These are phyloP conservation scores for Aelia acuminata DNA, from an alignment of 2,888 invertebrate species.

Conservation along the genomic window DNA sequence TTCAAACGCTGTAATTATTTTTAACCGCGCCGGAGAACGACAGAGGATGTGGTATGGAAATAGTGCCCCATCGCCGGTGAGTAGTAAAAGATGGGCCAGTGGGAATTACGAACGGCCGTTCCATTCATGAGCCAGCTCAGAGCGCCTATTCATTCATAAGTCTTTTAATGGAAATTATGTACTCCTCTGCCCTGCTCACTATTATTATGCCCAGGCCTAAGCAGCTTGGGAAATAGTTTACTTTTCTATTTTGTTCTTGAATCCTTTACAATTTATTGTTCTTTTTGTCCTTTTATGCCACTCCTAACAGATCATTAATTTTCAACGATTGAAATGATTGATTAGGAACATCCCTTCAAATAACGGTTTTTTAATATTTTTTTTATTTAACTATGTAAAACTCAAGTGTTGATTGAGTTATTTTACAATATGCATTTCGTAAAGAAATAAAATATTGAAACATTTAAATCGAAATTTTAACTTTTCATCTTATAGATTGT, in stretches of 20 bases:
- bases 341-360: too few relatives aligned
- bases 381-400: too few relatives aligned
- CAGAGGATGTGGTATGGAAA: slow-evolving; percentile 4
- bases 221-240: background rate
- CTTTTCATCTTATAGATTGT: too few relatives aligned
- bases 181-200: background rate
- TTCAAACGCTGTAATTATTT: background rate
- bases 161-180: slow-evolving; percentile 40
- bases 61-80: background rate
- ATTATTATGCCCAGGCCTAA: background rate
- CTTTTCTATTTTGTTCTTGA: background rate
- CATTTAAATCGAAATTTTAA: too few relatives aligned
- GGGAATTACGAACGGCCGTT: background rate
- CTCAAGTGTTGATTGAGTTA: too few relatives aligned
- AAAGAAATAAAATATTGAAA: too few relatives aligned
- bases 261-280: too few relatives aligned
- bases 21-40: background rate
- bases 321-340: too few relatives aligned
- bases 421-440: too few relatives aligned
- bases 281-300: too few relatives aligned
- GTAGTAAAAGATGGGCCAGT: background rate
- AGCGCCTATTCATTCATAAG: slow-evolving; percentile 22
- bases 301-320: too few relatives aligned
- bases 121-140: background rate
- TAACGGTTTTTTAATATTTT: too few relatives aligned